Percentiles rank a stretch among this genome's conserved stretches.
Conservation (phyloP, 1,140 invertebrate species). For the Micrasema longulum region DNA sequence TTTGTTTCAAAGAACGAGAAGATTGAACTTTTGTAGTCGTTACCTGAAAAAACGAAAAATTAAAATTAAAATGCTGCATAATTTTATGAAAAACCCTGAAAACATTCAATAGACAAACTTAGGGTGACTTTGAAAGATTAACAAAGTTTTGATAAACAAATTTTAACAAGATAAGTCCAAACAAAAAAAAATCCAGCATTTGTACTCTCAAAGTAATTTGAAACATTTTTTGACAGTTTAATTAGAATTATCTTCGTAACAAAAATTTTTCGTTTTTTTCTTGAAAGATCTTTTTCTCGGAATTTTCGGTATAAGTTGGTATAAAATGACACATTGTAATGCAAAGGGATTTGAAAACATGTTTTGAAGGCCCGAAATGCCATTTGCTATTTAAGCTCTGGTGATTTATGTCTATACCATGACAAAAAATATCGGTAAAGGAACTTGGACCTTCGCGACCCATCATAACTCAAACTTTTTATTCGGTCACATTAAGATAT, state of each 20-base stretch:
- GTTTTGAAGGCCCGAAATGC: slow-evolving; percentile 28
- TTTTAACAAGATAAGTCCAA: too few species aligned
- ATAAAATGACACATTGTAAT: slow-evolving; percentile 17
- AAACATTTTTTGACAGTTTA: slow-evolving; percentile 24
- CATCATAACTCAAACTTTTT: not conserved
- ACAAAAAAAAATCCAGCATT: not conserved
- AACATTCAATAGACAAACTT: too few species aligned
- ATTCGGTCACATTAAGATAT: not conserved
- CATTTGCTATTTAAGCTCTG: slow-evolving; percentile 20
- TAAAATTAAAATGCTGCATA: too few species aligned
- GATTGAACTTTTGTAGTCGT: too few species aligned
- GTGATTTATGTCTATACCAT: slow-evolving; percentile 28
- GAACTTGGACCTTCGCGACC: not conserved
- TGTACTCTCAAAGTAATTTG: not conserved
- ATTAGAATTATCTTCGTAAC: slow-evolving; percentile 22
- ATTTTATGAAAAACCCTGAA: too few species aligned
- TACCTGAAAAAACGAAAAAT: too few species aligned
- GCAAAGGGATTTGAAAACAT: slow-evolving; percentile 33
- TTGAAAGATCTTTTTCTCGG: slow-evolving; percentile 2
- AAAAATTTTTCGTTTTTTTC: slow-evolving; percentile 7
- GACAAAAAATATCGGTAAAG: slow-evolving; percentile 16
- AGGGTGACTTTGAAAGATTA: too few species aligned
- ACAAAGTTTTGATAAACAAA: too few species aligned
- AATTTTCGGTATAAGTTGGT: not conserved
- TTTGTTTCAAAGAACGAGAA: too few species aligned